Percentiles rank a stretch among this genome's conserved stretches.
phyloP scores from a whole-genome alignment of 2,888 invertebrate genomes.

The Tetropium fuscum region DNA sequence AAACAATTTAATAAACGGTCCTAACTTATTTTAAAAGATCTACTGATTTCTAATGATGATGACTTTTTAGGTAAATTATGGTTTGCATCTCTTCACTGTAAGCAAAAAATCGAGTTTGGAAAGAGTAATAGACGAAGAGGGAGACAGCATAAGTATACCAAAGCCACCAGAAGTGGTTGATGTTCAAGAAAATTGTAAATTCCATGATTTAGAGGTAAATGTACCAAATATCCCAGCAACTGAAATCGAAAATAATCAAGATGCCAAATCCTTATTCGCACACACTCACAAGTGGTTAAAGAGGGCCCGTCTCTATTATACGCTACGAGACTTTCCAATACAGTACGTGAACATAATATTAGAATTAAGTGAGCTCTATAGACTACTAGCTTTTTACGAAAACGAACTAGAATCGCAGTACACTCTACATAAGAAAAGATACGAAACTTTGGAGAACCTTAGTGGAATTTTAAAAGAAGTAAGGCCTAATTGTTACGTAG shows the following conservation, averaged over 20 bases:
- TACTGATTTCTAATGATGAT: background rate
- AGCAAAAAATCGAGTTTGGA: constrained; percentile 67
- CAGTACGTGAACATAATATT: constrained; percentile 72
- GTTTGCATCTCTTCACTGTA: constrained; percentile 69
- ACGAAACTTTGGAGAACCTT: constrained; percentile 71
- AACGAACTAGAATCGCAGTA: constrained; percentile 73
- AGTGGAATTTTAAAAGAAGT: constrained; percentile 70
- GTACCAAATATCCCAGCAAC: constrained; percentile 51
- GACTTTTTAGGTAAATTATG: constrained; percentile 65
- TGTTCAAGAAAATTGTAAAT: constrained; percentile 32
- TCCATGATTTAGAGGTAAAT: constrained; percentile 48
- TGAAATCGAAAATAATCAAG: constrained; percentile 63
- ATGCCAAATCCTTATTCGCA: constrained; percentile 69
- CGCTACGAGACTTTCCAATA: constrained; percentile 70
- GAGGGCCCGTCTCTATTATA: constrained; percentile 71
- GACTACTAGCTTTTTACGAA: constrained; percentile 79
- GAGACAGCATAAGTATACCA: constrained; percentile 23
- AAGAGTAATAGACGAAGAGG: constrained; percentile 51
- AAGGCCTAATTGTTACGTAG: constrained; percentile 69
- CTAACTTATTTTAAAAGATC: background rate
- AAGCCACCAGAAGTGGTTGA: constrained; percentile 1
- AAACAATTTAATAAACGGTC: too few relatives aligned
- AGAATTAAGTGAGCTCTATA: constrained; percentile 75
- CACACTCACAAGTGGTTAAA: constrained; percentile 73
- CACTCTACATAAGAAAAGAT: constrained; percentile 71